A percentile compares a stretch with the other conserved stretches of the same genome.
phyloP scores from a whole-genome alignment of 2,888 invertebrate genomes.

The Entomobrya multifasciata region DNA sequence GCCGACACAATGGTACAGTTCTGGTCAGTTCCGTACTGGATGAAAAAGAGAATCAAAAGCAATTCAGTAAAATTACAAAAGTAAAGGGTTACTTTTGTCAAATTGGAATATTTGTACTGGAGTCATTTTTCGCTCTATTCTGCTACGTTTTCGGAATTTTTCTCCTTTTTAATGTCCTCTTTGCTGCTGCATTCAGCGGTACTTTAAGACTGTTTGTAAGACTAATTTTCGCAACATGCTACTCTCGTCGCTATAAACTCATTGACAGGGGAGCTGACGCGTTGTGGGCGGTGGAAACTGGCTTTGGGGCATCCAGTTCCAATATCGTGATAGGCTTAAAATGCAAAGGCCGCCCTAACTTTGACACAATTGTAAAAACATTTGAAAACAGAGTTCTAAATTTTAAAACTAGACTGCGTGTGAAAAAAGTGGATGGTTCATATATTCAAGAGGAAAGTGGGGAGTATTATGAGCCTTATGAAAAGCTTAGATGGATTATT shows the following conservation, averaged over 20 bases:
- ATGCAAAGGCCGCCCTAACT: slow-evolving; percentile 66
- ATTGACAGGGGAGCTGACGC: slow-evolving; percentile 74
- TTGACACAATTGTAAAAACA: slow-evolving; percentile 71
- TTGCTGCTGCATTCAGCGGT: slow-evolving; percentile 67
- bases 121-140: slow-evolving; percentile 54
- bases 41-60: slow-evolving; percentile 48
- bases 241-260: slow-evolving; percentile 55
- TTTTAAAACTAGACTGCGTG: slow-evolving; percentile 55
- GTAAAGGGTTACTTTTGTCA: slow-evolving; percentile 68
- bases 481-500: slow-evolving; percentile 75
- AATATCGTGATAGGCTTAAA: slow-evolving; percentile 76
- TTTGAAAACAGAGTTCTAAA: slow-evolving; percentile 77
- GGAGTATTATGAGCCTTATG: slow-evolving; percentile 72
- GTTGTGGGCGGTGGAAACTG: slow-evolving; percentile 74
- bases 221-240: slow-evolving; percentile 63
- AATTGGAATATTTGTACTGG: slow-evolving; percentile 62
- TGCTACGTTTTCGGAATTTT: slow-evolving; percentile 59
- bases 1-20: not conserved
- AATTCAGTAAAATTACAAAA: slow-evolving; percentile 68
- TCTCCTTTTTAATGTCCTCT: slow-evolving; percentile 56
- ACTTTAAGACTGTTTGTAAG: slow-evolving; percentile 69
- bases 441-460: slow-evolving; percentile 65
- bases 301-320: slow-evolving; percentile 71
- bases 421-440: slow-evolving; percentile 42
- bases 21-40: too few relatives aligned